Percentiles rank a stretch among this genome's conserved stretches.
Evolutionary conservation across 2,797 vertebrate species (phyloP).

Genomic region (Parauchenoglanis ngamensis): DNA sequence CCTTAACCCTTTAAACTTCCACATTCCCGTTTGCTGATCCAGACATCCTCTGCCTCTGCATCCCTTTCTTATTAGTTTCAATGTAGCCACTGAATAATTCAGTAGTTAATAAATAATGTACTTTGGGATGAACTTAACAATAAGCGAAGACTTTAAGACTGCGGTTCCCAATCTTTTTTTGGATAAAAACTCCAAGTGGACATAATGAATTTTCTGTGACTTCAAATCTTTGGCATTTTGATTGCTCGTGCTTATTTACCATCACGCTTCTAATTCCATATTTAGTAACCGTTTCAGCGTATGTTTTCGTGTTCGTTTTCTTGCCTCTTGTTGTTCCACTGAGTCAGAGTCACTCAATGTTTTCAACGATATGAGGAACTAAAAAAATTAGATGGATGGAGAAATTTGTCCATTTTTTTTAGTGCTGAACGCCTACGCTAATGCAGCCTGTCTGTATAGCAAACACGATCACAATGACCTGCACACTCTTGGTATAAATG

Average conservation of each 20-base stretch:
- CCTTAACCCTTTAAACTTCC: conserved; percentile 5
- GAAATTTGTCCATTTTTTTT: neutral
- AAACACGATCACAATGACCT: neutral
- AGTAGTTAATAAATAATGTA: neutral
- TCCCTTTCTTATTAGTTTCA: neutral
- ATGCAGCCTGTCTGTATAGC: neutral
- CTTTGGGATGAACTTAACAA: neutral
- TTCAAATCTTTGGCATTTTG: neutral
- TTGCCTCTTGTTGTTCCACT: neutral
- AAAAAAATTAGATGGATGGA: neutral
- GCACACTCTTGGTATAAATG: neutral
- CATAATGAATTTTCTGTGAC: neutral
- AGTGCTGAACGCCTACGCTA: neutral
- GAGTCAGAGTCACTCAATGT: conserved; percentile 1
- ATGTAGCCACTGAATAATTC: conserved; percentile 9
- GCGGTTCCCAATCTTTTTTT: neutral
- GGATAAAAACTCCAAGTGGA: neutral
- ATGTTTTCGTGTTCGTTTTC: neutral
- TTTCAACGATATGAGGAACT: neutral
- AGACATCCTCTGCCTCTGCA: neutral
- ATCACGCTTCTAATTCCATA: conserved; percentile 7
- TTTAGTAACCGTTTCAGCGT: neutral
- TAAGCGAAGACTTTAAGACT: neutral
- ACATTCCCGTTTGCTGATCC: neutral
- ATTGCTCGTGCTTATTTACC: conserved; percentile 1